Evolutionary conservation across 2,888 invertebrate species (phyloP).

Genomic region (Andrena minutula): DNA sequence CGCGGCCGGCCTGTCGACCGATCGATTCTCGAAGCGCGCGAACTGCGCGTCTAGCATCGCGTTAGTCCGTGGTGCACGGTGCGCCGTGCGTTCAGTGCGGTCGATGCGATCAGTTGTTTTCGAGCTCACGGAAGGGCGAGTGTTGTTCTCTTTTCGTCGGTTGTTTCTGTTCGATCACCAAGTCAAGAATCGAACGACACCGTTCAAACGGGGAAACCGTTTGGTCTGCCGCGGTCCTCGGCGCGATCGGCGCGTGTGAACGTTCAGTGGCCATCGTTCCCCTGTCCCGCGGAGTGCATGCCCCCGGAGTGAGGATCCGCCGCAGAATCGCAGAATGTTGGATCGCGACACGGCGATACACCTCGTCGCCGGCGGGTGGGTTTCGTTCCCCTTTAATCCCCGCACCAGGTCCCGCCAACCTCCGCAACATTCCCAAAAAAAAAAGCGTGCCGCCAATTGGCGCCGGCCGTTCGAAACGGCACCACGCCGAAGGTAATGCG

Average conservation of each 20-base stretch:
- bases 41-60: slow-evolving; percentile 21
- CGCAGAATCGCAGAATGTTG: slow-evolving; percentile 86
- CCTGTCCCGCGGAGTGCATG: slow-evolving; percentile 50
- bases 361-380: slow-evolving; percentile 98
- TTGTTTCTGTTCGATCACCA: slow-evolving; percentile 1
- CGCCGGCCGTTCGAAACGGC: slow-evolving; percentile 11
- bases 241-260: slow-evolving; percentile 27
- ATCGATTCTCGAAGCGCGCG: not conserved
- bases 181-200: slow-evolving; percentile 2
- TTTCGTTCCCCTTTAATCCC: slow-evolving; percentile 72
- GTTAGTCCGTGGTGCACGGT: slow-evolving; percentile 14
- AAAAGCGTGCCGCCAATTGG: not conserved
- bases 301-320: slow-evolving; percentile 38
- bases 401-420: not conserved
- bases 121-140: slow-evolving; percentile 53
- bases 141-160: not conserved
- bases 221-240: not conserved
- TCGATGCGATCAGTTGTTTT: slow-evolving; percentile 77
- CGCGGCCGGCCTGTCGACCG: not conserved
- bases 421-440: not conserved
- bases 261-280: slow-evolving; percentile 20
- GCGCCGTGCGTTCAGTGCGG: slow-evolving; percentile 25
- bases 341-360: slow-evolving; percentile 96
- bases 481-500: not conserved
- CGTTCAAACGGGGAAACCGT: not conserved